Conservation (phyloP, 2,888 invertebrate genomes). For the Laspeyria flexula region DNA sequence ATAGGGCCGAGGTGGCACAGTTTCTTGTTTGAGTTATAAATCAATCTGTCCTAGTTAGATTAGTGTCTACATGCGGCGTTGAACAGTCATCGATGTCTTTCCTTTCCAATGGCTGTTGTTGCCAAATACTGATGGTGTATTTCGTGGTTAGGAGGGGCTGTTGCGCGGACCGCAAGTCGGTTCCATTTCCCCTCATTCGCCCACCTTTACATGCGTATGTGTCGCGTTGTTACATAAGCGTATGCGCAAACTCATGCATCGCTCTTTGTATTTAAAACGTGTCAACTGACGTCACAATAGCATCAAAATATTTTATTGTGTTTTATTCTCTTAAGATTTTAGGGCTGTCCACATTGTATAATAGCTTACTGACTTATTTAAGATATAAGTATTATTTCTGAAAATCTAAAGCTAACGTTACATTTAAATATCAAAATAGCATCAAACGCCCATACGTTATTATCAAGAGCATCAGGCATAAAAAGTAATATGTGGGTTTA, state of each 20-base stretch:
- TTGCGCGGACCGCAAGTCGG: conserved; percentile 40
- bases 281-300: conserved; percentile 62
- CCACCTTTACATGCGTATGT: conserved; percentile 56
- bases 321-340: conserved; percentile 40
- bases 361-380: background rate
- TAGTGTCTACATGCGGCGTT: conserved; percentile 68
- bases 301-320: conserved; percentile 59
- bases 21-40: conserved; percentile 81
- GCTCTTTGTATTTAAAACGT: conserved; percentile 74
- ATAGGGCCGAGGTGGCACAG: conserved; percentile 81
- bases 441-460: background rate
- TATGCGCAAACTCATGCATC: conserved; percentile 60
- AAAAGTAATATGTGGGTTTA: conserved; percentile 30
- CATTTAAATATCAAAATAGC: background rate
- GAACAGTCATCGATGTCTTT: conserved; percentile 67
- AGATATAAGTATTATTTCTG: too few species aligned
- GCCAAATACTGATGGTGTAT: conserved; percentile 67
- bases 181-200: conserved; percentile 49
- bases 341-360: background rate
- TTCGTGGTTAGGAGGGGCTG: conserved; percentile 48
- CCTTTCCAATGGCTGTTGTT: conserved; percentile 74
- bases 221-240: conserved; percentile 64
- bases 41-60: conserved; percentile 81
- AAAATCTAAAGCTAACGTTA: background rate
- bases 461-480: conserved; percentile 8